A percentile compares a stretch with the other conserved stretches of the same genome.
These are phyloP conservation scores for Stegodyphus mimosarum DNA, from an alignment of 1,140 invertebrate species.

Conservation along the genomic window DNA sequence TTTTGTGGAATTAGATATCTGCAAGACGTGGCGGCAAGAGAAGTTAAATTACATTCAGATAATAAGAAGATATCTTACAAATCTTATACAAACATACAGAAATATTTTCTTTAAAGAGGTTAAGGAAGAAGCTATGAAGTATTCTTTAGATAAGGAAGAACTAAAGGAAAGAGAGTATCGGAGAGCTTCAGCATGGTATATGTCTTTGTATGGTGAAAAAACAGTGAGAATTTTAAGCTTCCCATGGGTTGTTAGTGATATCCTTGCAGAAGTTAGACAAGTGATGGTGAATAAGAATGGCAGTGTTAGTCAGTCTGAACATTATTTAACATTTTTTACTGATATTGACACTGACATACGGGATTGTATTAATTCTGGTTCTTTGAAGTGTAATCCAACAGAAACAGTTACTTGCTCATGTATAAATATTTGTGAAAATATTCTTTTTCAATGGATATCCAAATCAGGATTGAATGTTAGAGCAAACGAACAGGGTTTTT, in stretches of 20 bases:
- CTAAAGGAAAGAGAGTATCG: conserved; percentile 1
- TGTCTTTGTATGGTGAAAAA: conserved; percentile 9
- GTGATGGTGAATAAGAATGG: not conserved
- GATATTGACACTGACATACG: conserved; percentile 32
- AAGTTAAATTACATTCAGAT: conserved; percentile 11
- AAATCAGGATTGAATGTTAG: conserved; percentile 19
- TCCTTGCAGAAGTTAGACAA: conserved; percentile 30
- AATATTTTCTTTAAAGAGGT: conserved; percentile 20
- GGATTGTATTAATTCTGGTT: not conserved
- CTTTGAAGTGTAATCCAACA: not conserved
- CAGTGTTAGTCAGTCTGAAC: too few relatives aligned
- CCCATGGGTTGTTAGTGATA: conserved; percentile 51
- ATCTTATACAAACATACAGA: conserved; percentile 2
- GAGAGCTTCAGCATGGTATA: conserved; percentile 56
- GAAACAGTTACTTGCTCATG: not conserved
- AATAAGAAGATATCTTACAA: conserved; percentile 10
- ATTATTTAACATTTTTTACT: not conserved
- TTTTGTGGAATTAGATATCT: conserved; percentile 18
- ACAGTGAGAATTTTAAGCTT: conserved; percentile 21
- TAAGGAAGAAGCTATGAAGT: conserved; percentile 2
- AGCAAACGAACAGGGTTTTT: not conserved
- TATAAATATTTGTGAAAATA: not conserved
- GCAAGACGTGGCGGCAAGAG: conserved; percentile 31
- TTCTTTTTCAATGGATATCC: conserved; percentile 19
- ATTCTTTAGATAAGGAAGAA: not conserved